phyloP scores from a whole-genome alignment of 2,797 vertebrate genomes.

The Lacerta bilineata region DNA sequence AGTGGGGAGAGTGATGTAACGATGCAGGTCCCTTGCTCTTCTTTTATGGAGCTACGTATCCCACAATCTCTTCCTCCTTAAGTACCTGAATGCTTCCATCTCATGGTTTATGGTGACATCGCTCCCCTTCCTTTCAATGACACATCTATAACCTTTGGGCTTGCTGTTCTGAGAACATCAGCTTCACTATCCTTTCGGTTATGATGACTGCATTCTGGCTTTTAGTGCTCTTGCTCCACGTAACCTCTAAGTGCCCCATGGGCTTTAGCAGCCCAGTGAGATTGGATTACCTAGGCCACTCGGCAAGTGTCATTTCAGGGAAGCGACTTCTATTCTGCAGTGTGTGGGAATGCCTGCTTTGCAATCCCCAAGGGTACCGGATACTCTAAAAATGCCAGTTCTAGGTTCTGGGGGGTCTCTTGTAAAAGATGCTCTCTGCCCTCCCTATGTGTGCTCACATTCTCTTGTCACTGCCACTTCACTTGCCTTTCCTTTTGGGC shows the following conservation, averaged over 20 bases:
- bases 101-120: neutral
- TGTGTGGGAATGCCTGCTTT: neutral
- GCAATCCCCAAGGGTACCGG: neutral
- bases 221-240: neutral
- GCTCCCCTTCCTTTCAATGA: neutral
- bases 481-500: neutral
- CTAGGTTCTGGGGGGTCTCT: neutral
- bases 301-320: rapidly evolving
- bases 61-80: neutral
- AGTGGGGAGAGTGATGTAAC: neutral
- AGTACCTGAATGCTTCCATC: neutral
- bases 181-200: neutral
- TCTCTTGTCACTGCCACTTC: too few species aligned
- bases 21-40: neutral
- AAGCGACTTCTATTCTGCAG: neutral
- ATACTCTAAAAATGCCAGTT: neutral
- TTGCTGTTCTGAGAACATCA: neutral
- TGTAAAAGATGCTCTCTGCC: neutral
- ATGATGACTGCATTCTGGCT: slow-evolving; percentile 27
- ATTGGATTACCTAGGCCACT: rapidly evolving
- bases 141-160: neutral
- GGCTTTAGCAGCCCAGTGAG: neutral
- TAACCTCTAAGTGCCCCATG: neutral
- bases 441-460: neutral
- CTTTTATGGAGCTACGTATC: neutral